Evolutionary conservation across 2,113 vertebrate species (phyloP), one percentile per base, ranked within the genome.

Genomic region (Toxostoma redivivum): DNA sequence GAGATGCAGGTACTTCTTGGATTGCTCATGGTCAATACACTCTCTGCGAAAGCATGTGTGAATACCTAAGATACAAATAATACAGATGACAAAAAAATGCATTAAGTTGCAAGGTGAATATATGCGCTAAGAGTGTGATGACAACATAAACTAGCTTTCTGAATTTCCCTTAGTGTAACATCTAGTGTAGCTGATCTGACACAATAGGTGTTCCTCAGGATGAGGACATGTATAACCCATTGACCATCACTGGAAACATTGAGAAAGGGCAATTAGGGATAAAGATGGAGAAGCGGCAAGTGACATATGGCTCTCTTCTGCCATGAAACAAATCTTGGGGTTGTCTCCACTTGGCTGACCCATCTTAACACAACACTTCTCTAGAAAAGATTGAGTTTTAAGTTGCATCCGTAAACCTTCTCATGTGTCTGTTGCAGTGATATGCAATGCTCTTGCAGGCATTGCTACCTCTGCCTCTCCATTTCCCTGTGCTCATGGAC

Each of bases 131-230:
- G 53, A 40, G 40, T 8, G 31, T 47, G 21, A 35, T 54, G 47
- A 31, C n/a, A 48, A 27, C 30, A 8, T 12, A 42, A 54, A 18
- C 15, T 31, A 35, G 40, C 25, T 54, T 54, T 69, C 47, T 62
- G 54, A 62, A 62, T 76, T 62, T 48, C 47, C 35, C 4, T 16
- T 37, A 31, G 33, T 66, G 15, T 35, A 47, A 33, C 21, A 31
- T 4, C 53, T 14, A 25, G 38, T 47, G 6, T 6, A 54, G n/a
- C 61, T 35, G 20, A 74, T 69, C 11, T 40, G 48, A 61, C 24
- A 21, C 47, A 40, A 1, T 0, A 35, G 11, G 24, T 33, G 15
- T 35, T 51, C 25, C 38, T 54, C 1, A 0, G 7, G 21, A 17
- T 35, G 12, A 61, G n/a, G 24, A 54, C 17, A 47, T 60, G 18